Conservation (phyloP, 2,113 vertebrate genomes). For the Chaetorhynchus papuensis region DNA sequence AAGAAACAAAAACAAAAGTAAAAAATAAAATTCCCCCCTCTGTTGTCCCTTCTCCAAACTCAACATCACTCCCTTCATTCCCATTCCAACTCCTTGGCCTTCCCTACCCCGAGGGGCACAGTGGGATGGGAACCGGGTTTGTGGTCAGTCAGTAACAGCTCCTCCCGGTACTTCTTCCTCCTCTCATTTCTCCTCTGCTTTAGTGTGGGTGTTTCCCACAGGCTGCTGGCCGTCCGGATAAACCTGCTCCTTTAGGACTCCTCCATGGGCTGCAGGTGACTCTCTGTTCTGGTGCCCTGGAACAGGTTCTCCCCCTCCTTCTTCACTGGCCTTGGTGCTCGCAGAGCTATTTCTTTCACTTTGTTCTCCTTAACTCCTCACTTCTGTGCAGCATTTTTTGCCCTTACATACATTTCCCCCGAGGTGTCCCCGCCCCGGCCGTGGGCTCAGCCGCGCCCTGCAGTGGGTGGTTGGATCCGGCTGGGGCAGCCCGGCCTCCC, state of each 20-base stretch:
- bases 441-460: fast-evolving
- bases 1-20: background rate
- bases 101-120: fast-evolving
- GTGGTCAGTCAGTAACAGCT: background rate
- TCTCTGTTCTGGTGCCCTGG: background rate
- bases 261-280: background rate
- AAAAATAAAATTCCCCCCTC: background rate
- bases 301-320: background rate
- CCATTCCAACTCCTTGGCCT: background rate
- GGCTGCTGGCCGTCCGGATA: background rate
- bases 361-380: background rate
- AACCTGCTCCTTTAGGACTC: background rate
- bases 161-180: background rate
- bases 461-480: fast-evolving
- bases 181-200: background rate
- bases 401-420: fast-evolving
- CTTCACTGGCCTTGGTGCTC: background rate
- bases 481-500: background rate
- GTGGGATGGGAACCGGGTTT: background rate
- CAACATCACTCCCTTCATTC: background rate
- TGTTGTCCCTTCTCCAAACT: background rate
- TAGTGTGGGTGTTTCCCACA: background rate
- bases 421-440: fast-evolving
- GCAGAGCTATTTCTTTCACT: background rate
- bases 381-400: background rate